Conservation (phyloP, 1,140 invertebrate species). For the Plodia interpunctella region DNA sequence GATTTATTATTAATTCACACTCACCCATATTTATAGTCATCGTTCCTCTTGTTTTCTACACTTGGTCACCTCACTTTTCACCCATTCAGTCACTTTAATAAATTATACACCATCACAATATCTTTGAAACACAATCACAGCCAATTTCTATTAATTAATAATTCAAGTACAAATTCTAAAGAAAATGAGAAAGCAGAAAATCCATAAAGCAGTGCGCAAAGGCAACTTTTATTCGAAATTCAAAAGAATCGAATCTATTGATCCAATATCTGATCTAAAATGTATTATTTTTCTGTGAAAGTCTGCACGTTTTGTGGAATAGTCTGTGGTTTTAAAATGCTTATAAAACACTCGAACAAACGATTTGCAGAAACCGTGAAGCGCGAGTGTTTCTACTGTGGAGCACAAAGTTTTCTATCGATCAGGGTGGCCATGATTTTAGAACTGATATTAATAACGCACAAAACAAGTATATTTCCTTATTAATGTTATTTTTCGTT, state of each 20-base stretch:
- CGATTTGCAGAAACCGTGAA: slow-evolving; percentile 21
- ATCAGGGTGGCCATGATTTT: slow-evolving; percentile 25
- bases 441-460: too few relatives aligned
- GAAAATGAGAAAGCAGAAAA: slow-evolving; percentile 11
- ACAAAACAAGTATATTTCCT: too few relatives aligned
- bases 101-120: slow-evolving; percentile 8
- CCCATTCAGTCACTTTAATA: not conserved
- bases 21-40: slow-evolving; percentile 26
- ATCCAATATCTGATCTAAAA: too few relatives aligned
- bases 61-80: not conserved
- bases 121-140: slow-evolving; percentile 14
- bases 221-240: too few relatives aligned
- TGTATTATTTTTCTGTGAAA: too few relatives aligned
- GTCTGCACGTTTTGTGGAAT: too few relatives aligned
- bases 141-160: too few relatives aligned
- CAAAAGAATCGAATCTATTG: too few relatives aligned
- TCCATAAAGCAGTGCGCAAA: not conserved
- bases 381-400: slow-evolving; percentile 15
- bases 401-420: slow-evolving; percentile 33
- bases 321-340: not conserved
- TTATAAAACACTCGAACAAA: slow-evolving; percentile 8
- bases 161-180: too few relatives aligned
- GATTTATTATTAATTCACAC: slow-evolving; percentile 9
- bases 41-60: slow-evolving; percentile 15
- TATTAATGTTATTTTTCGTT: too few relatives aligned